A percentile compares a stretch with the other conserved stretches of the same genome.
phyloP scores from a whole-genome alignment of 2,797 vertebrate genomes.

The Taenioides sp. region DNA sequence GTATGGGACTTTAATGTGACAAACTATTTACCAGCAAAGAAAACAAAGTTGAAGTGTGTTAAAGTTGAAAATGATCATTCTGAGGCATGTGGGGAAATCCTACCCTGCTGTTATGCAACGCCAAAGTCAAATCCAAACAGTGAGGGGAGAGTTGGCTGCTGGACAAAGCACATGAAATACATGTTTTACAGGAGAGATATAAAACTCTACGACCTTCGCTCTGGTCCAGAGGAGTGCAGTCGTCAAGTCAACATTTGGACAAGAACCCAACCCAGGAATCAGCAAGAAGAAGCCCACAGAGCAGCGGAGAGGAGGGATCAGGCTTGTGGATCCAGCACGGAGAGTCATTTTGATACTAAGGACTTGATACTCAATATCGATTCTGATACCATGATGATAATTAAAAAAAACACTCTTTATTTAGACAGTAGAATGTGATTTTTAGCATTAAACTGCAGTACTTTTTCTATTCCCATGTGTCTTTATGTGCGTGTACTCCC shows the following conservation, averaged over 20 bases:
- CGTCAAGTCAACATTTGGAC: conserved; percentile 26
- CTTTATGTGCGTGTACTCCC: no score
- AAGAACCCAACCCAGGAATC: not conserved
- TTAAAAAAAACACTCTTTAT: no score
- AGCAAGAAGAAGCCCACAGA: not conserved
- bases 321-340: no score
- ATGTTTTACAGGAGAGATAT: conserved; percentile 1
- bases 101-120: not conserved
- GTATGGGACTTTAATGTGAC: no score
- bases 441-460: no score
- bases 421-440: no score
- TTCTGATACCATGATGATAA: no score
- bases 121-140: not conserved
- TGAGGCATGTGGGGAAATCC: not conserved
- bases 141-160: not conserved
- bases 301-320: not conserved
- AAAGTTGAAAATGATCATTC: conserved; percentile 7
- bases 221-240: not conserved
- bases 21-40: not conserved
- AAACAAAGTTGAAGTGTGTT: not conserved
- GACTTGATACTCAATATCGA: no score
- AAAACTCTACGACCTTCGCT: conserved; percentile 19
- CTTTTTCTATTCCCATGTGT: no score
- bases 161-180: conserved; percentile 14
- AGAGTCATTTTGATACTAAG: no score